phyloP scores from a whole-genome alignment of 64 coral and sea anemone genomes.

The Catalaphyllia jardinei region DNA sequence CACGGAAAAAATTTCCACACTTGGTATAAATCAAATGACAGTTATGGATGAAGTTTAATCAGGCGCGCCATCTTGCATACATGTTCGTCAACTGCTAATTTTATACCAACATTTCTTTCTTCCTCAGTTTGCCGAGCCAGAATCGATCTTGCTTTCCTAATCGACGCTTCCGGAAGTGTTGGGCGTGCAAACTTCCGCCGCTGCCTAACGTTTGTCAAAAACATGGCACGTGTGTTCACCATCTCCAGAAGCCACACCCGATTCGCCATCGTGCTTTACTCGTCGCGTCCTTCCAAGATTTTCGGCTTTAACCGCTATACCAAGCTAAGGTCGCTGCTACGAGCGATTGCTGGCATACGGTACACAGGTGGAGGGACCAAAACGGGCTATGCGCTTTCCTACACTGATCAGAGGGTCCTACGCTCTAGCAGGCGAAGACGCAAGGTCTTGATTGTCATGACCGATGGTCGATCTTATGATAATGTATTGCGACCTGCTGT shows the following conservation, averaged over 20 bases:
- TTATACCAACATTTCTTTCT: background rate
- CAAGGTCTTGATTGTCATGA: constrained; percentile 77
- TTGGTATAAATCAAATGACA: too few relatives aligned
- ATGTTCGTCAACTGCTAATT: background rate
- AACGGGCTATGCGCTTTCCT: constrained; percentile 50
- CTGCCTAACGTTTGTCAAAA: constrained; percentile 52
- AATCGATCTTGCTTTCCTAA: constrained; percentile 59
- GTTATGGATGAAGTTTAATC: background rate
- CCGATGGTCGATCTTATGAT: constrained; percentile 68
- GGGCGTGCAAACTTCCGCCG: constrained; percentile 55
- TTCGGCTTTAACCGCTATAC: constrained; percentile 59
- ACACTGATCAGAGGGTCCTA: constrained; percentile 43
- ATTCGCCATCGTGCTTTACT: constrained; percentile 61
- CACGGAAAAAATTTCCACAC: too few relatives aligned
- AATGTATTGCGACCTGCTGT: constrained; percentile 9
- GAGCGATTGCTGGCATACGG: constrained; percentile 42
- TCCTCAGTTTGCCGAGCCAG: constrained; percentile 40
- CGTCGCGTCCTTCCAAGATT: constrained; percentile 42
- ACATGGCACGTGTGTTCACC: constrained; percentile 56
- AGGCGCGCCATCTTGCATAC: background rate
- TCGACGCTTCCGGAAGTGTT: constrained; percentile 71
- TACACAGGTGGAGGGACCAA: constrained; percentile 62
- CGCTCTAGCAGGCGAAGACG: constrained; percentile 18
- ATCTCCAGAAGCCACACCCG: constrained; percentile 60
- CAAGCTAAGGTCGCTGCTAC: constrained; percentile 15